Percentiles rank a stretch among this genome's conserved stretches.
Conservation (phyloP, 2,113 vertebrate genomes). For the Megaceryle torquata region DNA sequence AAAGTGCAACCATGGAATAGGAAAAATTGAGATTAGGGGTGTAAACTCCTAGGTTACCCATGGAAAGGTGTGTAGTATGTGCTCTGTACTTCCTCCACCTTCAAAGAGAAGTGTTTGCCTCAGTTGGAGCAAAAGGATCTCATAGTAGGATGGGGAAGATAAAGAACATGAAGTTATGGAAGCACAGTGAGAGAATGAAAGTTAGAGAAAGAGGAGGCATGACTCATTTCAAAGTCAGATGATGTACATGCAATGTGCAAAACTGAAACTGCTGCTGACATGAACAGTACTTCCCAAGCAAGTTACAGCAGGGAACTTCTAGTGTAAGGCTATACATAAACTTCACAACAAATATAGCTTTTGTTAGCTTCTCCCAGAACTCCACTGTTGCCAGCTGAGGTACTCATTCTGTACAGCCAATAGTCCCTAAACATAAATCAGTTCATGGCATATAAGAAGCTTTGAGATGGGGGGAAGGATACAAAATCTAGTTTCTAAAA, state of each 20-base stretch:
- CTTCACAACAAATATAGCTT: neutral
- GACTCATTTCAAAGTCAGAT: neutral
- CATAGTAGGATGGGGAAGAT: neutral
- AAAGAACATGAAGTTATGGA: neutral
- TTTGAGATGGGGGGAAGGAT: neutral
- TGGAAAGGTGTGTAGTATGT: too few species aligned
- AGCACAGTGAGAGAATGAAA: neutral
- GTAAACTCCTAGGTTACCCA: neutral
- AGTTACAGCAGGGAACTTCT: neutral
- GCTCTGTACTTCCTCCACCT: too few species aligned
- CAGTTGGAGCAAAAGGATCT: neutral
- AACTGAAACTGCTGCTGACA: neutral
- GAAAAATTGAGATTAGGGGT: neutral
- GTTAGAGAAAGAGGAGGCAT: neutral
- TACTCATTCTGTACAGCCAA: neutral
- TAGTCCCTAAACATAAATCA: neutral
- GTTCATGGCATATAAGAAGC: neutral
- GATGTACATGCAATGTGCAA: neutral
- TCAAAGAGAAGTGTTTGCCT: neutral
- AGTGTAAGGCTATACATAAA: neutral
- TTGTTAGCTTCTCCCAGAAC: neutral
- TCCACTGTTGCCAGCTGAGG: neutral
- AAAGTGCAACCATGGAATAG: neutral
- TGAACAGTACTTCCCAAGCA: neutral
- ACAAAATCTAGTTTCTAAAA: neutral